Percentiles rank a stretch among this genome's conserved stretches.
Conservation (phyloP, 2,113 vertebrate species). For the Petroica traversi region DNA sequence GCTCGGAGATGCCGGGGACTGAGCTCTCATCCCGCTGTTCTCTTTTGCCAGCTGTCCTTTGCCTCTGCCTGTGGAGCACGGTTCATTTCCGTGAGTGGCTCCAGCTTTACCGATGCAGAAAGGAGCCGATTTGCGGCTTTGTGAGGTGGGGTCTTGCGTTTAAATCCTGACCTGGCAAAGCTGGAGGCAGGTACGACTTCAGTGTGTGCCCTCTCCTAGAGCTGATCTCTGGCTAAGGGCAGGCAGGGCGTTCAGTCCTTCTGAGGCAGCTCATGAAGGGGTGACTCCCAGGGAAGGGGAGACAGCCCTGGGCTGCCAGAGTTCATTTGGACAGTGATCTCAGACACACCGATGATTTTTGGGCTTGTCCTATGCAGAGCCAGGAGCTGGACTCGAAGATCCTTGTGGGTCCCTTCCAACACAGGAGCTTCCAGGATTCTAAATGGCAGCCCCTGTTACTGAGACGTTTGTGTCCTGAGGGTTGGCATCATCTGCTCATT, state of each 20-base stretch:
- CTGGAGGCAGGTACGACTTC: not conserved
- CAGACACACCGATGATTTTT: not conserved
- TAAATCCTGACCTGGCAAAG: not conserved
- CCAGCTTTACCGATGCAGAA: not conserved
- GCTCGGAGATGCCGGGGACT: not conserved
- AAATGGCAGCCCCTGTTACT: not conserved
- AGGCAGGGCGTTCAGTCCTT: not conserved
- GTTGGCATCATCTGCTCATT: not conserved
- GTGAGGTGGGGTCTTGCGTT: not conserved
- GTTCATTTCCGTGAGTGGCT: not conserved
- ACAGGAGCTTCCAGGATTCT: not conserved
- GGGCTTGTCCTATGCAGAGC: not conserved
- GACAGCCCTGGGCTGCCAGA: not conserved
- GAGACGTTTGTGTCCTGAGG: not conserved
- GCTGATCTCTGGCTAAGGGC: not conserved
- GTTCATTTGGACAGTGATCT: not conserved
- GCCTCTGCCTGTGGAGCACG: not conserved
- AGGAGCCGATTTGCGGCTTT: not conserved
- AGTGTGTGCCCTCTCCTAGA: not conserved
- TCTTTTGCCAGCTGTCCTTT: not conserved
- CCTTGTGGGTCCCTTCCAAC: not conserved
- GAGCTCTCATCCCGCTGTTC: not conserved
- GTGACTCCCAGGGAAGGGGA: not conserved
- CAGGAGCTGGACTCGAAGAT: fast-evolving
- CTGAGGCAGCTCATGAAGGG: not conserved